phyloP scores from a whole-genome alignment of 2,888 invertebrate genomes.

The Glyphotaelius pellucidus region DNA sequence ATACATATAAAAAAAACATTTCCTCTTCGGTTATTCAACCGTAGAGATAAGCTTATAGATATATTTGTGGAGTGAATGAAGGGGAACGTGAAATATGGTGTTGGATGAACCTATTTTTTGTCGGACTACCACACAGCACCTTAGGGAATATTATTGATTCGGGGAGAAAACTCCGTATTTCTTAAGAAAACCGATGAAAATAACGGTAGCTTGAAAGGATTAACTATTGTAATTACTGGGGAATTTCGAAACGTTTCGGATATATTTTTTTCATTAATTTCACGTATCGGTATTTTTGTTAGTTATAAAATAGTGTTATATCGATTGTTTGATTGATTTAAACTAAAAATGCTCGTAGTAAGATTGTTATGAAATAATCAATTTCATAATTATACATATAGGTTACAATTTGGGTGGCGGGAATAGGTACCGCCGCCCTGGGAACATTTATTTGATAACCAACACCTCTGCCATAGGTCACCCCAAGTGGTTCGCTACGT shows the following conservation, averaged over 20 bases:
- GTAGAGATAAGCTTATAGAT: conserved; percentile 25
- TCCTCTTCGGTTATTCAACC: neutral
- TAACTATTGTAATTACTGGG: neutral
- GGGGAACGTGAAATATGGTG: neutral
- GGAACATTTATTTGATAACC: too few relatives aligned
- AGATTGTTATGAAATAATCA: too few relatives aligned
- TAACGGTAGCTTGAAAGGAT: neutral
- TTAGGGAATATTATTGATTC: neutral
- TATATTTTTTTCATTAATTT: neutral
- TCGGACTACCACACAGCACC: neutral
- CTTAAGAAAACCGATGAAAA: neutral
- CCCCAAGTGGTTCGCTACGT: too few relatives aligned
- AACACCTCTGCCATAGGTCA: too few relatives aligned
- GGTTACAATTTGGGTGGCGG: too few relatives aligned
- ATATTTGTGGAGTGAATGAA: conserved; percentile 37
- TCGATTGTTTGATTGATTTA: too few relatives aligned
- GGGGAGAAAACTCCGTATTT: neutral
- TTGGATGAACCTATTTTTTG: neutral
- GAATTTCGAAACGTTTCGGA: neutral
- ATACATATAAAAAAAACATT: neutral
- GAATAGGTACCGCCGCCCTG: too few relatives aligned
- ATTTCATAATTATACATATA: too few relatives aligned
- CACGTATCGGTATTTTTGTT: neutral
- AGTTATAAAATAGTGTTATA: too few relatives aligned
- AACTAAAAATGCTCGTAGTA: too few relatives aligned